phyloP scores from a whole-genome alignment of 2,113 vertebrate genomes.

The Cisticola juncidis region DNA sequence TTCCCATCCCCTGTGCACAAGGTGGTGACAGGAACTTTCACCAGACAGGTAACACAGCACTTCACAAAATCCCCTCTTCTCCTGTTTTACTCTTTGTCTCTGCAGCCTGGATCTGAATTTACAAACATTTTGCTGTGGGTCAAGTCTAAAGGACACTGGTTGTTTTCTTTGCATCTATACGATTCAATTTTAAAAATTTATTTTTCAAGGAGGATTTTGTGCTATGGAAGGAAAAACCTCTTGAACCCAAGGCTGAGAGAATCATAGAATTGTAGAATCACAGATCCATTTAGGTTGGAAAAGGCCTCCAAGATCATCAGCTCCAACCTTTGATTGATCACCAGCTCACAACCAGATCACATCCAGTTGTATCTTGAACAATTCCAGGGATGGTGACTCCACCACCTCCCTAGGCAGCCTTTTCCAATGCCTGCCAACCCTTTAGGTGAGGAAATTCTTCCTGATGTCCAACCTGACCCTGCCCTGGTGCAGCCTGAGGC shows the following conservation, averaged over 20 bases:
- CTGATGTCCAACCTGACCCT: background rate
- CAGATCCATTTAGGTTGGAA: background rate
- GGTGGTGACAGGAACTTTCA: background rate
- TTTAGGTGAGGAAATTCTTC: background rate
- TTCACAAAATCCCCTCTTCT: background rate
- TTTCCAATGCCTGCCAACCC: background rate
- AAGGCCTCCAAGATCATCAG: background rate
- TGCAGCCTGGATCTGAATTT: background rate
- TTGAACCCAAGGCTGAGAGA: background rate
- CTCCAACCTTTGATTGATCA: background rate
- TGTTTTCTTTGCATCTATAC: background rate
- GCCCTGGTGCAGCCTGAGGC: background rate
- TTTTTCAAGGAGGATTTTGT: background rate
- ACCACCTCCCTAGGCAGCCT: background rate
- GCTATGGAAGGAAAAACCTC: background rate
- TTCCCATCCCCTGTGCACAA: background rate
- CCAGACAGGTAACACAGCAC: background rate
- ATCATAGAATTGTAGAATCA: background rate
- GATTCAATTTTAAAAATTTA: background rate
- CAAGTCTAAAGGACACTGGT: background rate
- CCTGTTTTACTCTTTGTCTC: background rate
- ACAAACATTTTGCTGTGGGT: background rate
- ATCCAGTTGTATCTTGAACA: background rate
- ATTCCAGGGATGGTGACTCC: background rate
- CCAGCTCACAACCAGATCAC: background rate